Evolutionary conservation across 2,888 invertebrate species (phyloP), one percentile per base, ranked within the genome.

Genomic region (Uloborus plumipes): DNA sequence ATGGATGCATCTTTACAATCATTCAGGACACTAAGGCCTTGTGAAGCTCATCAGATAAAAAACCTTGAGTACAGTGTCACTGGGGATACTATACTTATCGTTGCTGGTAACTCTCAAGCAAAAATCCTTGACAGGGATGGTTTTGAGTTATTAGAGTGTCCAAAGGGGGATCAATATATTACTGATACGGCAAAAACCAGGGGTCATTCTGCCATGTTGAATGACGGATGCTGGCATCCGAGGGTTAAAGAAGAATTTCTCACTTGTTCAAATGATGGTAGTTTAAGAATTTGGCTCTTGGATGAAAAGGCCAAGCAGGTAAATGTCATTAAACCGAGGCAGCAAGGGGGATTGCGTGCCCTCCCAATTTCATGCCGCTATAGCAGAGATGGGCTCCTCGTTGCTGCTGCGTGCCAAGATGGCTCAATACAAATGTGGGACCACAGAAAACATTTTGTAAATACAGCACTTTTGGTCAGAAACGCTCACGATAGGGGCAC

Each of bases 381-480:
- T 88, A 95, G 94, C 66, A 91, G 94, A 66, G 96, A 97, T 87
- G 97, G 97, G 0, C 93, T 93, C 75, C 92, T 95, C 0, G 94
- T 99, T 53, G 85, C 85, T 20, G 95, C 95, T 78, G 99, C 94
- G 0, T 98, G 99, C 88, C 92, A 92, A 62, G 99, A 99, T 89
- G 99, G 99, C 0, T 96, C 96, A 0, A 92, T 98, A 73, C 99
- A 99, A 89, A 93, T 98, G 90, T 99, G 99, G 99, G 99, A 99
- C 88, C 94, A 96, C 70, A 92, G 97, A 47, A 95, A 94, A 88
- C 94, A 93, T 88, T 96, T 93, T 88, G 98, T 91, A 0, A 97
- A 96, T 87, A 95, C 97, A 0, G 92, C 94, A 0, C 91, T 93
- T 84, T 90, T 95, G 18, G 90, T 95, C 0, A 91, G 96, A 72